Percentiles rank a stretch among this genome's conserved stretches.
phyloP scores from a whole-genome alignment of 2,113 vertebrate species.

The Chitala chitala region DNA sequence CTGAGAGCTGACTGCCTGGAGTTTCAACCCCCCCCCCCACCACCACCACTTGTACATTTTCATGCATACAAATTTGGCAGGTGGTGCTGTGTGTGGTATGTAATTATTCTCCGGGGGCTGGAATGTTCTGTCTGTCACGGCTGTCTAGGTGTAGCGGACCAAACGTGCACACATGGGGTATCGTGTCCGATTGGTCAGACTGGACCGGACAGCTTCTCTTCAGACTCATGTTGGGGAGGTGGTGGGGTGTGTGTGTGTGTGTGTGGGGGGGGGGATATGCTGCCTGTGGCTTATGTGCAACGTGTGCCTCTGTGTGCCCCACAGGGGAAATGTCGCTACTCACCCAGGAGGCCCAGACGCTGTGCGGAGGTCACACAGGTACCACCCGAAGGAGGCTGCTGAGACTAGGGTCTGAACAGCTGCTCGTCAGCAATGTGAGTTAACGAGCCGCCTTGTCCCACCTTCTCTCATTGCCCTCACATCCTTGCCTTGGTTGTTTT shows the following conservation, averaged over 20 bases:
- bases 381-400: slow-evolving; percentile 63
- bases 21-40: not conserved
- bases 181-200: not conserved
- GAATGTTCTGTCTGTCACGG: not conserved
- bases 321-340: slow-evolving; percentile 56
- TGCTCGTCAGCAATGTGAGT: slow-evolving; percentile 77
- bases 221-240: not conserved
- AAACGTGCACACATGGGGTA: no score
- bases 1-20: not conserved
- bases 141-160: not conserved
- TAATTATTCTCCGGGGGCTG: not conserved
- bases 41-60: not conserved
- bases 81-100: not conserved
- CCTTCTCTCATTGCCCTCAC: not conserved
- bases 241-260: not conserved
- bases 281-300: not conserved
- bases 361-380: slow-evolving; percentile 55
- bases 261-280: not conserved
- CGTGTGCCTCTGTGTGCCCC: slow-evolving; percentile 22
- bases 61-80: not conserved
- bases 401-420: slow-evolving; percentile 73
- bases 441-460: not conserved
- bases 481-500: not conserved
- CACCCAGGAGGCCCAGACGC: slow-evolving; percentile 52
- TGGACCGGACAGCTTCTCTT: not conserved